These are phyloP conservation scores for Amphimallon solstitiale DNA, from an alignment of 2,888 invertebrate genomes.

Conservation along the genomic window DNA sequence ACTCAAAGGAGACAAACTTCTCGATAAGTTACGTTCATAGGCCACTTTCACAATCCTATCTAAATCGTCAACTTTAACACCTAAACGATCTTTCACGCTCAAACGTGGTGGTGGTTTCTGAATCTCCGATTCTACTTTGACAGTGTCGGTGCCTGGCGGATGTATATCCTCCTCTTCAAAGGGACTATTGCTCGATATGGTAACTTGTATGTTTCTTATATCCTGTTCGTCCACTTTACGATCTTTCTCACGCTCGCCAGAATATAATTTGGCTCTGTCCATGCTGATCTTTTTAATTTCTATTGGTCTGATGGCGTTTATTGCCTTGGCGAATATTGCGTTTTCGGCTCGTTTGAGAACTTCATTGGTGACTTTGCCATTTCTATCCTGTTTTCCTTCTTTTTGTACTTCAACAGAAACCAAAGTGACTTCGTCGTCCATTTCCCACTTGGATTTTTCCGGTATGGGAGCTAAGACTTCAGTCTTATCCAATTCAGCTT, in stretches of 20 bases:
- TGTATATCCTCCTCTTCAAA: slow-evolving; percentile 58
- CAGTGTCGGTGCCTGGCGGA: slow-evolving; percentile 31
- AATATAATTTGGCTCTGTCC: slow-evolving; percentile 75
- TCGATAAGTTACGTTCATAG: slow-evolving; percentile 57
- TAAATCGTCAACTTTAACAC: slow-evolving; percentile 76
- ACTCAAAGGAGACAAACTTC: slow-evolving; percentile 67
- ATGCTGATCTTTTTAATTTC: slow-evolving; percentile 80
- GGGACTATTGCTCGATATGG: slow-evolving; percentile 62
- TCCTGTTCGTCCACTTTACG: slow-evolving; percentile 47
- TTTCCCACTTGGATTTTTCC: slow-evolving; percentile 90
- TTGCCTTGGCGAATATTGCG: slow-evolving; percentile 89
- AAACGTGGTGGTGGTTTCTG: slow-evolving; percentile 66
- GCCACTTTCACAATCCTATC: slow-evolving; percentile 66
- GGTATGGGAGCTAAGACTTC: slow-evolving; percentile 80
- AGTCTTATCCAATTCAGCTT: slow-evolving; percentile 63
- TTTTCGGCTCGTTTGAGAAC: slow-evolving; percentile 92
- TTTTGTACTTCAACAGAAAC: slow-evolving; percentile 58
- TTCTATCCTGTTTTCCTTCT: slow-evolving; percentile 64
- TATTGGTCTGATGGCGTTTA: slow-evolving; percentile 79
- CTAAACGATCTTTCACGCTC: slow-evolving; percentile 83
- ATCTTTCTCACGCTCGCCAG: slow-evolving; percentile 62
- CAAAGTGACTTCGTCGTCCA: slow-evolving; percentile 72
- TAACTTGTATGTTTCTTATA: slow-evolving; percentile 68
- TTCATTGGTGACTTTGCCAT: slow-evolving; percentile 82
- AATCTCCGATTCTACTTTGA: slow-evolving; percentile 38